Base-by-base conservation (phyloP, 2,113 vertebrate genomes). In the Podilymbus podiceps region DNA sequence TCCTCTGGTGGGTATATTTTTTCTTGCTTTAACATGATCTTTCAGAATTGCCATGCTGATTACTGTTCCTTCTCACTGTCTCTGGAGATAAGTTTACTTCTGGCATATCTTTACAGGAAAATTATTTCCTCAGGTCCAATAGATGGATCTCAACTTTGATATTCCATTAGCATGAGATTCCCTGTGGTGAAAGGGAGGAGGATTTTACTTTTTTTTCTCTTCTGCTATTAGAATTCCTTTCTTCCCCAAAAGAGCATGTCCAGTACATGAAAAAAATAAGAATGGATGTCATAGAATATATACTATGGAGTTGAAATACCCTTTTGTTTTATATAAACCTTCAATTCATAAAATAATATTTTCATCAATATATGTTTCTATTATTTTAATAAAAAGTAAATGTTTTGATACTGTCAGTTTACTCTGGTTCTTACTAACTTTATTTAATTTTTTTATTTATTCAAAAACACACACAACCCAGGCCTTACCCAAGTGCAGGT, bases 91-190 rank as follows among this genome's bases (percentile, higher is more conserved):
- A 63, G 50, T 89, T 86, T 95, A 89, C 60, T 88, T 93, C 40
- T 93, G 67, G 40, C 56, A 63, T 89, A 85, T 73, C 84, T 90
- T 97, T 63, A 55, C 28, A 72, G 33, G n/a, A 95, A 91, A 92
- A 88, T 79, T 88, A 72, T 93, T 90, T 93, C 88, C 73, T 89
- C 15, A 1, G 58, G 84, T 92, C 58, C 66, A 85, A 74, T 64
- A 86, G 53, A 85, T 82, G 25, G 62, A 85, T 90, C 80, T 89
- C 40, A 69, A 88, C 69, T 95, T 96, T 91, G 71, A 66, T 91
- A 91, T 82, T 91, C 24, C 55, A 85, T 92, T 94, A 92, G 24
- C 60, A 84, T 91, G 73, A 90, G 71, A 94, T 71, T 95, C 84
- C 69, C 69, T 82, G 27, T 62, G 28, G 76, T 94, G 67, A 89